phyloP scores from a whole-genome alignment of 2,797 vertebrate species.

The Halcyon chelicuti region DNA sequence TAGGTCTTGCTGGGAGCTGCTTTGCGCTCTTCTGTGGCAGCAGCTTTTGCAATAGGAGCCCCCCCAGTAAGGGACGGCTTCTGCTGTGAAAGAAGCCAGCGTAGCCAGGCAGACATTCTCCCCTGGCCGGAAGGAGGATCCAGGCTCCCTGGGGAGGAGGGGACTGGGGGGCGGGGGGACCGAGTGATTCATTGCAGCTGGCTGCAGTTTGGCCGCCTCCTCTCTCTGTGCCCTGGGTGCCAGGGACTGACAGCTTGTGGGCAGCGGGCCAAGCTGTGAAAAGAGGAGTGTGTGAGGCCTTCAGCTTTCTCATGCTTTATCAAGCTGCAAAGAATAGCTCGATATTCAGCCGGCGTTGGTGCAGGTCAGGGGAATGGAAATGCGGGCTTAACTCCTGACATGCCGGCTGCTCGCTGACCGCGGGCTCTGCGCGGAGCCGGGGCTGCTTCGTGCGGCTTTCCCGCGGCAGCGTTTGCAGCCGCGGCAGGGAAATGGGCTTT shows the following conservation, averaged over 20 bases:
- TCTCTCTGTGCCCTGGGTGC: conserved; percentile 70
- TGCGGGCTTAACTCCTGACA: conserved; percentile 62
- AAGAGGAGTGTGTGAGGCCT: conserved; percentile 76
- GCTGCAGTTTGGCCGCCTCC: conserved; percentile 58
- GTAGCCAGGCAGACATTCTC: conserved; percentile 39
- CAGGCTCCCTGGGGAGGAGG: conserved; percentile 52
- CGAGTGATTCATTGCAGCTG: conserved; percentile 68
- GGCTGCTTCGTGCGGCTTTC: background rate
- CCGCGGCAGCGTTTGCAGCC: rapidly evolving
- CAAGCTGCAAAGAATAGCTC: conserved; percentile 76
- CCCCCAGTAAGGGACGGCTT: background rate
- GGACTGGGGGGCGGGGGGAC: background rate
- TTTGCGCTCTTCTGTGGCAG: background rate
- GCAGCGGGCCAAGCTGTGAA: conserved; percentile 72
- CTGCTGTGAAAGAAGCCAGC: conserved; percentile 12
- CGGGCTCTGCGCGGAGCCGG: background rate
- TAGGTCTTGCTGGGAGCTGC: background rate
- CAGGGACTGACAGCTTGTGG: conserved; percentile 75
- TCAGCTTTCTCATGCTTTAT: conserved; percentile 78
- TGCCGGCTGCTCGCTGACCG: conserved; percentile 35
- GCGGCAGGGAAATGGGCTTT: background rate
- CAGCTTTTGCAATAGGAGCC: conserved; percentile 13
- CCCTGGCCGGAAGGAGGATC: conserved; percentile 66
- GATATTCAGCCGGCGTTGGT: conserved; percentile 60
- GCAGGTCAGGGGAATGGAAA: conserved; percentile 68